Evolutionary conservation across 2,113 vertebrate species (phyloP), one percentile per base, ranked within the genome.

Genomic region (Bolborhynchus lineola): DNA sequence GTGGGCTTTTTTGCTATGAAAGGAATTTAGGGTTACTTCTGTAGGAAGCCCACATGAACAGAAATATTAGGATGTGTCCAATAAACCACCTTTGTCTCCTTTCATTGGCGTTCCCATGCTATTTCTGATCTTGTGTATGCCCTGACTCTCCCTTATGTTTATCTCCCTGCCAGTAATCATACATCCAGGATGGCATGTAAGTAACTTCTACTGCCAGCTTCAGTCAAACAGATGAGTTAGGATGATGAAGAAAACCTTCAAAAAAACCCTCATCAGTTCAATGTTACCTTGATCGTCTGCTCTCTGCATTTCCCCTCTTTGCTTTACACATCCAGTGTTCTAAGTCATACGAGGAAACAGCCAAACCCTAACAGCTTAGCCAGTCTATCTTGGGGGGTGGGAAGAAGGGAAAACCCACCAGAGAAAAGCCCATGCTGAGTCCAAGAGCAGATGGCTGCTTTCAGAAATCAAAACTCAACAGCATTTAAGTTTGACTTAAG

Each of bases 101-200:
- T 79, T 39, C 17, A 39, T 10, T 26, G 63, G 53, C 23, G 26
- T n/a, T 90, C 44, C 62, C 42, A 13, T 17, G 24, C n/a, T 70
- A 33, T 23, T 63, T 72, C 63, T 74, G 49, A 35, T 59, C 47
- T 68, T 42, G 10, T 31, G 16, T 20, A 23, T 60, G 28, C 28
- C 50, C 74, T 41, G 31, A 69, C 37, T 65, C 15, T 82, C 13
- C 49, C 26, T 18, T 35, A 9, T 0, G 0, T 35, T n/a, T 46
- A 26, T 24, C 25, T 67, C 29, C 50, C 29, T 77, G 33, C 17
- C 63, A 80, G 41, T 31, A 86, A 37, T 63, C 41, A 33, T 10
- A 53, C 13, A 86, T 20, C 33, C 71, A 92, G 35, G 23, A 39
- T 35, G 11, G 13, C 29, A 55, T 31, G 70, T 17, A 72, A 91